These are phyloP conservation scores for Rhodeus uyekii DNA, from an alignment of 2,797 vertebrate species.

Conservation along the genomic window DNA sequence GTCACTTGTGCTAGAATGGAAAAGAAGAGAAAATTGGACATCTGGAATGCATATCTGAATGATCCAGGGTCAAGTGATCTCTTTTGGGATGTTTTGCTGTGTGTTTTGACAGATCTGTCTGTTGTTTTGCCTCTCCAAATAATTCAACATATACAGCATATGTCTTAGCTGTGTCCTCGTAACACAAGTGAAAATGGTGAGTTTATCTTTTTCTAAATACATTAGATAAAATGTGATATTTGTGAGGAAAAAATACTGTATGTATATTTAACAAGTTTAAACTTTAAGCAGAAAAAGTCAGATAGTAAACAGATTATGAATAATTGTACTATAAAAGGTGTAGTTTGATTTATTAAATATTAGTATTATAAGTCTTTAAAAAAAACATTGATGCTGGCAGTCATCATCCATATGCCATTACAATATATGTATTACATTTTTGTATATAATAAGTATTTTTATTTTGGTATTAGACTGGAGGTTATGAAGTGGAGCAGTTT, in stretches of 20 bases:
- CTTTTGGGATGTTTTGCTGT: conserved; percentile 40
- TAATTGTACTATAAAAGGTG: not conserved
- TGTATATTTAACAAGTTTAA: not conserved
- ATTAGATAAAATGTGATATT: not conserved
- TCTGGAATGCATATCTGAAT: conserved; percentile 43
- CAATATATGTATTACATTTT: not conserved
- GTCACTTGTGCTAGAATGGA: conserved; percentile 53
- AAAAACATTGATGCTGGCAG: not conserved
- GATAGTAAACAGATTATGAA: not conserved
- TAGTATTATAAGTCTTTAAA: not conserved
- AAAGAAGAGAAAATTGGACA: conserved; percentile 47
- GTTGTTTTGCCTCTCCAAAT: conserved; percentile 12
- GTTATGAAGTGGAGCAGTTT: conserved; percentile 87
- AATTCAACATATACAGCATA: conserved; percentile 24
- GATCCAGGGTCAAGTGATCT: conserved; percentile 40
- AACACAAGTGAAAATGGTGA: conserved; percentile 55
- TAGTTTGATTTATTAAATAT: not conserved
- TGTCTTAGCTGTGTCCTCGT: conserved; percentile 6
- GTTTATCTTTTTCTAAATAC: conserved; percentile 24
- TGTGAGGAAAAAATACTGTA: not conserved
- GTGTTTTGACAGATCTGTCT: conserved; percentile 23
- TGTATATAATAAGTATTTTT: not conserved
- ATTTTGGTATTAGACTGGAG: conserved; percentile 74
- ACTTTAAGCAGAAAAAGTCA: not conserved
- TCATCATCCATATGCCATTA: not conserved